Base-by-base conservation (phyloP, 1,140 invertebrate genomes). In the Eurosta solidaginis region DNA sequence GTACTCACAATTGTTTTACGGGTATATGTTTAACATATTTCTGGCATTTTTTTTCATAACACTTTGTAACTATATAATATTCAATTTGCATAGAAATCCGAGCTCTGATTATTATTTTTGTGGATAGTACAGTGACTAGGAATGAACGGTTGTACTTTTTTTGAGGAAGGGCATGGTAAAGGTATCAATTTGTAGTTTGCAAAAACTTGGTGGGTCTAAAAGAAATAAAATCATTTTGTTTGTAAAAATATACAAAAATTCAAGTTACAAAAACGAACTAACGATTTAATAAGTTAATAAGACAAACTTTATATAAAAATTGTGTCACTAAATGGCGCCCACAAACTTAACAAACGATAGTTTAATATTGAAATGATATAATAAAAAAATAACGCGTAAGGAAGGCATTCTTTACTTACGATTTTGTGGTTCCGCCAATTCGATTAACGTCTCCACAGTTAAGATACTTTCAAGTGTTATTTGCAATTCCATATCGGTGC, bases 371-470 rank as follows among this genome's bases (percentile, higher is more conserved):
- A n/a, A 22, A 22, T 5, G 20, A 52, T n/a, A 52, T n/a, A 50
- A 25, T 68, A 33, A 14, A 7, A 40, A 77, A 63, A 49, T 1
- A 22, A 40, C 9, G 20, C 9, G 17, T 3, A 59, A 36, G n/a
- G n/a, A 68, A 22, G 2, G 25, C 73, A 7, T 27, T 25, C 25
- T 73, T 36, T n/a, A 92, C 92, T 92, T 91, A 95, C 94, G 91
- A 88, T 95, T 93, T 80, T 93, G 91, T 36, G 93, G 92, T 87
- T 95, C 92, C 14, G 94, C 93, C 27, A 95, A 88, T 74, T 90
- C 89, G 54, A 96, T 92, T 0, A 97, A 89, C 77, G 91, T 90
- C 86, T 96, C 94, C 77, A 95, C 89, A 0, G 92, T 91, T 25
- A 90, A 88, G 50, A 95, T 90, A 80, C 92, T 92, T 85, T 94